Evolutionary conservation across 2,888 invertebrate species (phyloP).

Genomic region (Gnatocerus cornutus): DNA sequence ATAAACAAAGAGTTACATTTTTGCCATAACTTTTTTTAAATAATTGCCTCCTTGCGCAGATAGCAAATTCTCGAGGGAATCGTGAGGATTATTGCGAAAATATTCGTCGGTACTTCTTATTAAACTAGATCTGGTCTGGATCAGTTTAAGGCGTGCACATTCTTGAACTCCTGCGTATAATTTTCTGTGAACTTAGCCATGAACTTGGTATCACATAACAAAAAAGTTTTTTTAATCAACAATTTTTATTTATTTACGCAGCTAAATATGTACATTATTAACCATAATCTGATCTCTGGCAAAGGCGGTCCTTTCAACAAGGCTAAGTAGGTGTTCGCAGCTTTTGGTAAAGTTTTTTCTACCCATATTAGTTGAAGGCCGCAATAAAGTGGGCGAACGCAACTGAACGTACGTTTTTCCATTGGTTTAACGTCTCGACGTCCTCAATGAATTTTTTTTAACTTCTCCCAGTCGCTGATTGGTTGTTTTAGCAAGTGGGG

Average conservation of each 20-base stretch:
- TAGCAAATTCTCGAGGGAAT: not conserved
- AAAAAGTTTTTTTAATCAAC: no score
- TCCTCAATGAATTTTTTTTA: conserved; percentile 8
- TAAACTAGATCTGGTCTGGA: conserved; percentile 3
- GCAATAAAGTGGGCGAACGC: conserved; percentile 13
- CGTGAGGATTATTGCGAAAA: not conserved
- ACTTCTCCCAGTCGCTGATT: conserved; percentile 1
- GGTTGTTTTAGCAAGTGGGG: conserved; percentile 16
- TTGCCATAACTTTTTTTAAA: no score
- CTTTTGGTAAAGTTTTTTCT: conserved; percentile 7
- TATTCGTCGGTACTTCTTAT: conserved; percentile 7
- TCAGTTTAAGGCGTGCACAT: conserved; percentile 10
- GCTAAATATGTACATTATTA: no score
- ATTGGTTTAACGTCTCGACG: conserved; percentile 12
- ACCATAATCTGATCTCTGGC: not conserved
- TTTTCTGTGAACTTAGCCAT: conserved; percentile 4
- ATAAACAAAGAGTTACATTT: no score
- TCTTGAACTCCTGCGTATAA: conserved; percentile 2
- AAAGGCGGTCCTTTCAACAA: not conserved
- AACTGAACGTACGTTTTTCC: conserved; percentile 17
- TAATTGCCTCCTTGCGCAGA: no score
- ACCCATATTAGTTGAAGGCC: conserved; percentile 10
- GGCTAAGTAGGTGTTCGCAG: conserved; percentile 9
- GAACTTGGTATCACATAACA: not conserved
- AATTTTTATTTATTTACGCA: no score